phyloP scores from a whole-genome alignment of 23 tunicate species.

The Ciona savignyi region DNA sequence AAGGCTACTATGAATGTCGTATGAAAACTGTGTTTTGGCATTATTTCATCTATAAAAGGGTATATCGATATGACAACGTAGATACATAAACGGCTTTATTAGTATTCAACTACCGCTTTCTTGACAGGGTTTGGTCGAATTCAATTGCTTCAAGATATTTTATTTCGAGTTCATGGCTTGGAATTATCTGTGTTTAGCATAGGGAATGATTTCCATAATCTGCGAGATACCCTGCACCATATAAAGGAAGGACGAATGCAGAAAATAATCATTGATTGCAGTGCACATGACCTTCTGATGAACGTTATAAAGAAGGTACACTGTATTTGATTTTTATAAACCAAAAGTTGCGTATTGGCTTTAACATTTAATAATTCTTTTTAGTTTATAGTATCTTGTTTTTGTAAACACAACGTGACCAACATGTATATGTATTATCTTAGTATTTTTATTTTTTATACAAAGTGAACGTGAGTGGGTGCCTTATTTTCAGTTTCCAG shows the following conservation, averaged over 20 bases:
- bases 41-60: no score
- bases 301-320: constrained; percentile 12
- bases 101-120: no score
- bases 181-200: constrained; percentile 6
- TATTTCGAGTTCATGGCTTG: not conserved
- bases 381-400: no score
- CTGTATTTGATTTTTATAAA: not conserved
- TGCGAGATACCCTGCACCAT: not conserved
- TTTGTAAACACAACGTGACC: no score
- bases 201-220: not conserved
- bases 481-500: no score
- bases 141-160: not conserved
- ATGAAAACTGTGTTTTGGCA: no score
- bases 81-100: no score
- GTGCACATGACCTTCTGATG: constrained; percentile 7
- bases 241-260: constrained; percentile 3
- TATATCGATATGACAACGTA: no score
- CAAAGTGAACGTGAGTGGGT: no score
- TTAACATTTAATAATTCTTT: not conserved
- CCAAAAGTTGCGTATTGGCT: not conserved
- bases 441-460: no score
- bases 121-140: not conserved
- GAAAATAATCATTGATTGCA: constrained; percentile 13
- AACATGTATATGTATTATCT: no score
- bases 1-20: not conserved